Evolutionary conservation across 2,797 vertebrate genomes (phyloP), one percentile per base, ranked within the genome.

Genomic region (Thripadectes ignobilis): DNA sequence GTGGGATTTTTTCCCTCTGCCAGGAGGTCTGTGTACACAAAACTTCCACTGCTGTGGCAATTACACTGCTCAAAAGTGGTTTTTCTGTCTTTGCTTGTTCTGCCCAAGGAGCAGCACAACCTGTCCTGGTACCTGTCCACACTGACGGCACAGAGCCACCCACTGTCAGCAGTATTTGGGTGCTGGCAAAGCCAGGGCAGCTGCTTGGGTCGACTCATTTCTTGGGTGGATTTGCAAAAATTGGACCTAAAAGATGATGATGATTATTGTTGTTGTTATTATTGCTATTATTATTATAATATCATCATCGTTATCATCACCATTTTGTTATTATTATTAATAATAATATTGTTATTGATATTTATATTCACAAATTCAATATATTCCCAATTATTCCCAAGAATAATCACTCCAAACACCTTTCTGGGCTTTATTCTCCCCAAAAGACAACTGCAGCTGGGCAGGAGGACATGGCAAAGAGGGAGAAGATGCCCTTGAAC

Each of bases 21-120:
- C 78, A 68, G 62, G 49, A 27, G 87, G 29, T 79, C 36, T 88
- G 7, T 19, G 78, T 51, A 57, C 88, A 78, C 61, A 84, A 8
- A 58, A 36, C 73, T 45, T 52, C 11, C 49, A 52, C 58, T 0
- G 0, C 3, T 1, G 11, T 45, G 36, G 76, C 72, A 49, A 57
- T 85, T 23, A 43, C 36, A 5, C 4, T 0, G 0, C 83, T 77
- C 62, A 21, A 1, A 75, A 92, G 62, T 57, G 21, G 1, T 48
- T 68, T 72, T 73, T 55, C 29, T 71, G 45, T 41, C 23, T 0
- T 12, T 27, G 67, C 59, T 71, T 48, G 32, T 22, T 82, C 55
- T 85, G 59, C 46, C n/a, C 51, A 7, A 87, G 87, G 78, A 92
- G 62, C 63, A 51, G 59, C n/a, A 85, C 63, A 58, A 13, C 71